These are phyloP conservation scores for Bimastos eiseni DNA, from an alignment of 2,888 invertebrate species.

Conservation along the genomic window DNA sequence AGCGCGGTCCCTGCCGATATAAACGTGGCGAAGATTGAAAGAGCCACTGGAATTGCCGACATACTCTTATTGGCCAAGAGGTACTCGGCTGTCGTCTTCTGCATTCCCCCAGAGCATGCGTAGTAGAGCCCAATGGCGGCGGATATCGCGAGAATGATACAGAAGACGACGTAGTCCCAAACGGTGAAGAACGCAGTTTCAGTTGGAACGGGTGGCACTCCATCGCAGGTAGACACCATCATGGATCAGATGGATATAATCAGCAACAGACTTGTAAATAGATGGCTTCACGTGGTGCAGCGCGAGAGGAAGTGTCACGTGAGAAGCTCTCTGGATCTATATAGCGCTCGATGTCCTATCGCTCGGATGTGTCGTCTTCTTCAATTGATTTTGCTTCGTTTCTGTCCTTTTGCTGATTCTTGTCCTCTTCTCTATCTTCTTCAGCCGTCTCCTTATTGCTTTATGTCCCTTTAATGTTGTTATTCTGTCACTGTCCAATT, in stretches of 20 bases:
- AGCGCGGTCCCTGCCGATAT: slow-evolving; percentile 52
- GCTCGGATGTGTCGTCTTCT: too few relatives aligned
- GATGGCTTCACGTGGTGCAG: too few relatives aligned
- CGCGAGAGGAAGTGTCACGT: too few relatives aligned
- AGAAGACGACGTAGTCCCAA: slow-evolving; percentile 40
- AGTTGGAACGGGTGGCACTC: neutral
- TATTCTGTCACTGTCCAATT: too few relatives aligned
- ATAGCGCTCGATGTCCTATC: too few relatives aligned
- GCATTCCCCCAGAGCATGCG: slow-evolving; percentile 34
- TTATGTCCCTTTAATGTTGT: too few relatives aligned
- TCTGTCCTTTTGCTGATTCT: too few relatives aligned
- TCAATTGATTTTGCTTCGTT: too few relatives aligned
- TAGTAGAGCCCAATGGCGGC: slow-evolving; percentile 38
- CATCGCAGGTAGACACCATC: neutral
- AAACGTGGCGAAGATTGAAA: slow-evolving; percentile 52
- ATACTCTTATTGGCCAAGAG: slow-evolving; percentile 49
- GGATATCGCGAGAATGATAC: slow-evolving; percentile 34
- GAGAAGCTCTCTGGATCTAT: too few relatives aligned
- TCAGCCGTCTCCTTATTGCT: too few relatives aligned
- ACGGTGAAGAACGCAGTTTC: slow-evolving; percentile 32
- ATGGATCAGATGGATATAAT: neutral
- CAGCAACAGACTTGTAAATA: too few relatives aligned
- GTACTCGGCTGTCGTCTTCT: slow-evolving; percentile 43
- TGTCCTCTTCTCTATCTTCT: too few relatives aligned
- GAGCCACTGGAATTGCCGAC: slow-evolving; percentile 48